phyloP scores from a whole-genome alignment of 2,113 vertebrate species.

The Tachycineta bicolor region DNA sequence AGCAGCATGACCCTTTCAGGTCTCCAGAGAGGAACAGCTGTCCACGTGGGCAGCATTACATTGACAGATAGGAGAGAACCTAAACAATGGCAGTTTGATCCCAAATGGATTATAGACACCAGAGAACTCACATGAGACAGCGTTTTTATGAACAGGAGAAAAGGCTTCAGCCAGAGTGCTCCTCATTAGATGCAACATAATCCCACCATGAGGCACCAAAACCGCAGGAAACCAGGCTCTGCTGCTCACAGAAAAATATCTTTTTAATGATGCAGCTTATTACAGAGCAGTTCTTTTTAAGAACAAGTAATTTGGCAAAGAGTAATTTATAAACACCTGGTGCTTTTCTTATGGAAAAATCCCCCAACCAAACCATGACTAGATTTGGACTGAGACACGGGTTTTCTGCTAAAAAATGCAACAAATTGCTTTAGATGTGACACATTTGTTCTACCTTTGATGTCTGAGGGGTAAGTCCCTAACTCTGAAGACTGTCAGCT shows the following conservation, averaged over 20 bases:
- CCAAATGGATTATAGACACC: background rate
- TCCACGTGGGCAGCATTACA: background rate
- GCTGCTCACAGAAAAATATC: background rate
- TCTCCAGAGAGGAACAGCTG: background rate
- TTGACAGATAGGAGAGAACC: background rate
- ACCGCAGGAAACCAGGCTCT: background rate
- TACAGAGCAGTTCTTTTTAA: background rate
- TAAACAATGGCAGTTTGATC: constrained; percentile 8
- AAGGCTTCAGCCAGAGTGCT: background rate
- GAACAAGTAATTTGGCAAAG: background rate
- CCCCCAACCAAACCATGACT: background rate
- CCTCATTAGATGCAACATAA: constrained; percentile 26
- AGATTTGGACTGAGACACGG: background rate
- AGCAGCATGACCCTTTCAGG: background rate
- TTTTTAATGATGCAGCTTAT: constrained; percentile 39
- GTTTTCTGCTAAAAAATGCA: background rate
- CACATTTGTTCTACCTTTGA: background rate
- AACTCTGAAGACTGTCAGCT: background rate
- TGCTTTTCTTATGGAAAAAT: background rate
- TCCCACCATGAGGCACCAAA: background rate
- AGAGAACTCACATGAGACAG: background rate
- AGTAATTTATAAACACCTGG: background rate
- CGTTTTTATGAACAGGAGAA: constrained; percentile 1
- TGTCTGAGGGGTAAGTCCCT: background rate
- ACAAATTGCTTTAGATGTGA: background rate